Evolutionary conservation across 2,113 vertebrate genomes (phyloP).

Genomic region (Loxodonta africana): DNA sequence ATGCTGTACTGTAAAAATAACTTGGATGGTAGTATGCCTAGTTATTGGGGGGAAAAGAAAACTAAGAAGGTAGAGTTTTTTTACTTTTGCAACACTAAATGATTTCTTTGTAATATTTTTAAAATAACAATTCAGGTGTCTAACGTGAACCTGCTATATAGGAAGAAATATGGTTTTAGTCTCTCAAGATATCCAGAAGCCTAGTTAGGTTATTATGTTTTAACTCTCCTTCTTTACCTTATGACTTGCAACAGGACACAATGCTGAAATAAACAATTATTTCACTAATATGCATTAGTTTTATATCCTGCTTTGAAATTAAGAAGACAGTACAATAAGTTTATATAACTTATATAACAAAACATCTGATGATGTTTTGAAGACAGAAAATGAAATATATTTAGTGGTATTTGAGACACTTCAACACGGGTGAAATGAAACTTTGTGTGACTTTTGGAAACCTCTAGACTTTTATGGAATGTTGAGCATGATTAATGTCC

Average conservation of each 20-base stretch:
- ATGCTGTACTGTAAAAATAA: not conserved
- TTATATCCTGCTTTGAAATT: not conserved
- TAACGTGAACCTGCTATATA: not conserved
- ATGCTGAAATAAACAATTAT: not conserved
- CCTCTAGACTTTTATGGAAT: not conserved
- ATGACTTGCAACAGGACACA: not conserved
- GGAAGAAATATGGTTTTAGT: not conserved
- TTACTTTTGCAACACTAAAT: not conserved
- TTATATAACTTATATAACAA: not conserved
- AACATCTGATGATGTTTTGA: not conserved
- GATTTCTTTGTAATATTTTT: not conserved
- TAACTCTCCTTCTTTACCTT: not conserved
- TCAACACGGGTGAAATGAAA: not conserved
- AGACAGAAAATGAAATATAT: not conserved
- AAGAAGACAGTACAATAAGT: not conserved
- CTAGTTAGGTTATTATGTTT: not conserved
- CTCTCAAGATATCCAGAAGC: not conserved
- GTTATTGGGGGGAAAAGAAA: not conserved
- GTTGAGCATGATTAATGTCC: not conserved
- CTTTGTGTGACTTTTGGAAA: constrained; percentile 20
- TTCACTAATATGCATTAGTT: not conserved
- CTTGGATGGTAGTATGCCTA: not conserved
- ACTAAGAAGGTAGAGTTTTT: not conserved
- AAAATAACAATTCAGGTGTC: not conserved
- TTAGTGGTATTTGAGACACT: not conserved